Percentiles rank a stretch among this genome's conserved stretches.
phyloP scores from a whole-genome alignment of 2,888 invertebrate genomes.

The Pomacea canaliculata region DNA sequence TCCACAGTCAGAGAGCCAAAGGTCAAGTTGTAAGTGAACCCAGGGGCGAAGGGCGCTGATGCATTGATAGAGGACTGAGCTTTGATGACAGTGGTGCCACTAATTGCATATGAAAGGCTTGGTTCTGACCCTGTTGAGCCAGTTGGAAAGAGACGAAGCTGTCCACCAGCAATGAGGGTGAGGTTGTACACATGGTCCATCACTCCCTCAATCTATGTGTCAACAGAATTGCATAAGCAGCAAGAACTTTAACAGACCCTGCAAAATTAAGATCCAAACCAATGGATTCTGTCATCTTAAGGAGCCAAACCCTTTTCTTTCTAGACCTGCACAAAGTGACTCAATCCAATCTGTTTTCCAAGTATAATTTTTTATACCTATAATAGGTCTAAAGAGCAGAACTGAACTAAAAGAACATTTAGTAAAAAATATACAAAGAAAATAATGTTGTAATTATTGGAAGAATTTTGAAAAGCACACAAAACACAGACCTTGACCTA shows the following conservation, averaged over 20 bases:
- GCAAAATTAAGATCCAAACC: background rate
- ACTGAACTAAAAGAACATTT: too few relatives aligned
- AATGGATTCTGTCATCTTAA: too few relatives aligned
- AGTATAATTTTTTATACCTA: too few relatives aligned
- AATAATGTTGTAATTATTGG: too few relatives aligned
- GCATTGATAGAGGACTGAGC: slow-evolving; percentile 50
- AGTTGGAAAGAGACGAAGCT: slow-evolving; percentile 46
- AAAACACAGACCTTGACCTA: background rate
- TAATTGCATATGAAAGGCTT: slow-evolving; percentile 43
- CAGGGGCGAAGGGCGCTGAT: slow-evolving; percentile 47
- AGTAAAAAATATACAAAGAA: too few relatives aligned
- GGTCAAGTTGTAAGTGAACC: slow-evolving; percentile 38
- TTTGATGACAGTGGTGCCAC: slow-evolving; percentile 52
- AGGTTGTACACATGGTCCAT: slow-evolving; percentile 54
- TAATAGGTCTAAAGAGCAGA: too few relatives aligned
- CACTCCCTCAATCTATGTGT: slow-evolving; percentile 42
- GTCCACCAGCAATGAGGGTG: slow-evolving; percentile 52
- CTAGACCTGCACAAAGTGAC: too few relatives aligned
- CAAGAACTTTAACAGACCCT: background rate
- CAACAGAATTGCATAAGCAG: background rate
- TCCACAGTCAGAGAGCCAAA: slow-evolving; percentile 48
- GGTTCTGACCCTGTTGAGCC: slow-evolving; percentile 48
- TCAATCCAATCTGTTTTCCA: too few relatives aligned
- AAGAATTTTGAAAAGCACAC: too few relatives aligned
- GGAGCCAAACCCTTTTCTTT: too few relatives aligned